These are phyloP conservation scores for Acrobasis repandana DNA, from an alignment of 2,888 invertebrate genomes.

Conservation along the genomic window DNA sequence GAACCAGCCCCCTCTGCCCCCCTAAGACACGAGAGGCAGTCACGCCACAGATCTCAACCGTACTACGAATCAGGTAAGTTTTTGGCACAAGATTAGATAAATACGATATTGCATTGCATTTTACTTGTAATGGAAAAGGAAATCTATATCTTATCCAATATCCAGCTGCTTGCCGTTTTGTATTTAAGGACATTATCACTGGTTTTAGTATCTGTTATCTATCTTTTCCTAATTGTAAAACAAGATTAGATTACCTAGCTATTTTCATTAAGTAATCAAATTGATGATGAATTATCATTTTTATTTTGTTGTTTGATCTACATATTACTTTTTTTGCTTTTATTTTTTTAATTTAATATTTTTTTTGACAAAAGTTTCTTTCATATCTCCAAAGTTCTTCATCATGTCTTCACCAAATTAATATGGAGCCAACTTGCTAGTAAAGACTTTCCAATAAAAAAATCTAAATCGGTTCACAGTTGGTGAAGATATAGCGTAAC, in stretches of 20 bases:
- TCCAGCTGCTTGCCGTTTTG: background rate
- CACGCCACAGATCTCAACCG: slow-evolving; percentile 69
- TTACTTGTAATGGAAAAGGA: background rate
- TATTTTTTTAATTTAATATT: no score
- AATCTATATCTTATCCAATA: background rate
- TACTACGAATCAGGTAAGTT: slow-evolving; percentile 78
- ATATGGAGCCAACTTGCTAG: no score
- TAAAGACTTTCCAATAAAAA: no score
- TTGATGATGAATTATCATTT: background rate
- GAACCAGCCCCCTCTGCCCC: slow-evolving; percentile 79
- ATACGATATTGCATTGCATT: background rate
- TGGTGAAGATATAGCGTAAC: no score
- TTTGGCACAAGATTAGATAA: slow-evolving; percentile 1
- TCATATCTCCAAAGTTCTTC: no score
- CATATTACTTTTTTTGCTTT: background rate
- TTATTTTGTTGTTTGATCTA: background rate
- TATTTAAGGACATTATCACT: background rate
- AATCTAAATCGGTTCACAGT: no score
- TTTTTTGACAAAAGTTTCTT: no score
- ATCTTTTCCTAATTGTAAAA: background rate
- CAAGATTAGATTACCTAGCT: background rate
- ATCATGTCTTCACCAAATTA: no score
- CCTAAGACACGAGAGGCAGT: slow-evolving; percentile 63
- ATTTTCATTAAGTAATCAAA: background rate
- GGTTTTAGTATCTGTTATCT: background rate